Percentiles rank a stretch among this genome's conserved stretches.
These are phyloP conservation scores for Ethmia dodecea DNA, from an alignment of 2,888 invertebrate genomes.

Conservation along the genomic window DNA sequence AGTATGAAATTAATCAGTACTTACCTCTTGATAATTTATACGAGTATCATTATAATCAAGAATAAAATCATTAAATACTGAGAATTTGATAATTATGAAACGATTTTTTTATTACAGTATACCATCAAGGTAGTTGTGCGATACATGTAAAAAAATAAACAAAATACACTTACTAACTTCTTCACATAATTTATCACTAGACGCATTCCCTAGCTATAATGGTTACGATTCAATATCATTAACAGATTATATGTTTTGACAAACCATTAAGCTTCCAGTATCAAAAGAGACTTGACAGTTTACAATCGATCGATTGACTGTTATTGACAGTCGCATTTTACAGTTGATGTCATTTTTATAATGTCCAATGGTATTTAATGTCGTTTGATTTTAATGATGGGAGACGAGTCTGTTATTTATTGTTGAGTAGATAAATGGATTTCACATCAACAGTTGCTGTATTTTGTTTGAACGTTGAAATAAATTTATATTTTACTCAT, in stretches of 20 bases:
- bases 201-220: slow-evolving; percentile 32
- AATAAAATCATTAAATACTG: no score
- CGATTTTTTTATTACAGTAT: no score
- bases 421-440: no score
- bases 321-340: slow-evolving; percentile 59
- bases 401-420: no score
- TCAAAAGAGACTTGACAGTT: slow-evolving; percentile 46
- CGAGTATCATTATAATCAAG: no score
- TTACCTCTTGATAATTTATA: no score
- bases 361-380: slow-evolving; percentile 41
- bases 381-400: slow-evolving; percentile 28
- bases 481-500: no score
- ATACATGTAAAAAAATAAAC: background rate
- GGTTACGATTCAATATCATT: slow-evolving; percentile 49
- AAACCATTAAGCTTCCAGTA: slow-evolving; percentile 56
- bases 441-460: no score
- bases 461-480: no score
- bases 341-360: slow-evolving; percentile 61
- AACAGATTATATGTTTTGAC: slow-evolving; percentile 70
- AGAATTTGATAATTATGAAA: no score
- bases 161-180: slow-evolving; percentile 19
- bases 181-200: slow-evolving; percentile 60
- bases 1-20: no score
- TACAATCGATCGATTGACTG: slow-evolving; percentile 45
- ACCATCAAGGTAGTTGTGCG: no score